Conservation (phyloP, 2,113 vertebrate species). For the Cololabis saira region DNA sequence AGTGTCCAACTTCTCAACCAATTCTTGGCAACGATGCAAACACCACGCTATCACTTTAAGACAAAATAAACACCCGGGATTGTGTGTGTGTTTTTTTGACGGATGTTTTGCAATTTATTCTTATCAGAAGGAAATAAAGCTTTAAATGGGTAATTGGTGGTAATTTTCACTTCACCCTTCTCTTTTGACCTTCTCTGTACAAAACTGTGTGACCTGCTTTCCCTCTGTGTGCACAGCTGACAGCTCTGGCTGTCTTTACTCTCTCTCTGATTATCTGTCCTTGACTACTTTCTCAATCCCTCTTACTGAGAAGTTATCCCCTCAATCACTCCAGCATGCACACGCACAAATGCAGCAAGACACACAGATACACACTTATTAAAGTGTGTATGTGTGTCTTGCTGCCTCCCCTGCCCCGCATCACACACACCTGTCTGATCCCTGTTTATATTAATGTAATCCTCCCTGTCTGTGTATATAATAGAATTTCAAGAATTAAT, state of each 20-base stretch:
- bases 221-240: conserved; percentile 76
- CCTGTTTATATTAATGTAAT: conserved; percentile 55
- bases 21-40: too few species aligned
- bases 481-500: conserved; percentile 57
- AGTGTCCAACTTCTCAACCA: too few species aligned
- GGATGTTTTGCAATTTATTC: too few species aligned
- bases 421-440: conserved; percentile 53
- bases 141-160: conserved; percentile 4
- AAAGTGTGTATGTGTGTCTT: neutral
- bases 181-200: conserved; percentile 53
- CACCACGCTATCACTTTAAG: too few species aligned
- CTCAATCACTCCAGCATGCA: conserved; percentile 35
- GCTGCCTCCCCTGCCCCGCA: conserved; percentile 16
- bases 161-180: conserved; percentile 17
- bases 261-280: conserved; percentile 70
- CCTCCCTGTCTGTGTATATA: conserved; percentile 33
- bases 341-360: conserved; percentile 4
- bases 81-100: too few species aligned
- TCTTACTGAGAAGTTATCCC: conserved; percentile 66
- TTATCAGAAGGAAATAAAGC: too few species aligned
- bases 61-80: too few species aligned
- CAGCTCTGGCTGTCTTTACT: conserved; percentile 64
- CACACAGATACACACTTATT: too few species aligned
- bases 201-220: conserved; percentile 65
- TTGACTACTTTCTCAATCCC: conserved; percentile 64